Evolutionary conservation across 2,113 vertebrate genomes (phyloP).

Genomic region (Gallinago jamesoni): DNA sequence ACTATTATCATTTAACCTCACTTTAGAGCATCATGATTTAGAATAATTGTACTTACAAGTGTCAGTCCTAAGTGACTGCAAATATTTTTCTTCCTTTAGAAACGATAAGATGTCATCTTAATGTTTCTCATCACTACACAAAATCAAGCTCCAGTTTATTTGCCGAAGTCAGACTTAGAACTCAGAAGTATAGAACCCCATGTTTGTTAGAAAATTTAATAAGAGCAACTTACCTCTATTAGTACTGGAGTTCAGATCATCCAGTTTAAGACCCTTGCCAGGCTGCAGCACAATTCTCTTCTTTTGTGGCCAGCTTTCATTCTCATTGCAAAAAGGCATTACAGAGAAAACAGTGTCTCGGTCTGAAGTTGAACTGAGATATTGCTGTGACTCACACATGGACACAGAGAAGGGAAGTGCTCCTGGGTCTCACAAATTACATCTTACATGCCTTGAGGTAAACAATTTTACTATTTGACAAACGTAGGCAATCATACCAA

Average conservation of each 20-base stretch:
- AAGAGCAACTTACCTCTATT: not conserved
- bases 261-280: not conserved
- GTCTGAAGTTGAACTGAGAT: not conserved
- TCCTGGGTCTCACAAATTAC: not conserved
- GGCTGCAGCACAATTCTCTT: not conserved
- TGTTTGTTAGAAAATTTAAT: not conserved
- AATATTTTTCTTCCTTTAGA: not conserved
- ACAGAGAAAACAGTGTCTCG: not conserved
- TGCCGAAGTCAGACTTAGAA: not conserved
- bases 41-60: not conserved
- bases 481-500: not conserved
- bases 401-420: not conserved
- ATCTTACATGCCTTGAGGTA: not conserved
- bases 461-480: not conserved
- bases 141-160: not conserved
- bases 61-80: not conserved
- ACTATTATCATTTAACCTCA: not conserved
- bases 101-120: not conserved
- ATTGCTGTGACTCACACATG: not conserved
- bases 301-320: not conserved
- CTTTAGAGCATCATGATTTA: not conserved
- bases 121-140: not conserved
- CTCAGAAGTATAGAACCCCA: not conserved
- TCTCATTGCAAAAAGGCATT: not conserved
- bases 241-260: not conserved